Base-by-base conservation (phyloP, 2,113 vertebrate genomes). In the Ochotona curzoniae region DNA sequence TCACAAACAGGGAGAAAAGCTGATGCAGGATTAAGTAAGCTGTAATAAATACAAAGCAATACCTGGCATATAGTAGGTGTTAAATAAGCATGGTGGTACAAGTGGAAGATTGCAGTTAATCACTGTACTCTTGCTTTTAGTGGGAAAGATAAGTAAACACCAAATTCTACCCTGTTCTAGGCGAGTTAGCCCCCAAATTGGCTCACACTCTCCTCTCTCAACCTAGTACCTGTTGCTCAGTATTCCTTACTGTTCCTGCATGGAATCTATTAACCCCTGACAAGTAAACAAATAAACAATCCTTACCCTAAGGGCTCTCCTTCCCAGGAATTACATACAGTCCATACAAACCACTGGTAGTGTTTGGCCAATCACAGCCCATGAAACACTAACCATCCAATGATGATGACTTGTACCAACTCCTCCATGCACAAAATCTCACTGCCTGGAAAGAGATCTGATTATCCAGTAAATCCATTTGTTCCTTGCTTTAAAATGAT, bases 401-500 rank as follows among this genome's bases (percentile, higher is more conserved):
- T 67, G 70, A 93, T 75, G 15, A 87, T 92, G 96, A 87, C 95
- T 38, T 93, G 97, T 15, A 57, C 94, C 83, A 75, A 44, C 89
- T 35, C 18, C 18, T 17, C 54, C 23, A 51, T 94, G 71, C 92
- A 81, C 82, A 94, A 94, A 93, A 93, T 92, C 18, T 23, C 21
- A 0, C 82, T 94, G 90, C 83, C 87, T 87, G 67, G 1, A 38
- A 95, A 83, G 67, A 95, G 60, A 38, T 28, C 90, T 90, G 92
- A 94, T 75, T 93, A 79, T 90, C 79, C 76, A 90, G 93, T 71
- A 86, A 84, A 93, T 89, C 91, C 57, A 60, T 74, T 97, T 94
- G 85, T 95, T 88, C 95, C 88, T 93, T 0, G 2, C 94, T 96
- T 96, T 86, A 71, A 90, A 95, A 86, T 87, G 67, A 97, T 96